These are phyloP conservation scores for Nemurella pictetii DNA, from an alignment of 2,888 invertebrate genomes.

Conservation along the genomic window DNA sequence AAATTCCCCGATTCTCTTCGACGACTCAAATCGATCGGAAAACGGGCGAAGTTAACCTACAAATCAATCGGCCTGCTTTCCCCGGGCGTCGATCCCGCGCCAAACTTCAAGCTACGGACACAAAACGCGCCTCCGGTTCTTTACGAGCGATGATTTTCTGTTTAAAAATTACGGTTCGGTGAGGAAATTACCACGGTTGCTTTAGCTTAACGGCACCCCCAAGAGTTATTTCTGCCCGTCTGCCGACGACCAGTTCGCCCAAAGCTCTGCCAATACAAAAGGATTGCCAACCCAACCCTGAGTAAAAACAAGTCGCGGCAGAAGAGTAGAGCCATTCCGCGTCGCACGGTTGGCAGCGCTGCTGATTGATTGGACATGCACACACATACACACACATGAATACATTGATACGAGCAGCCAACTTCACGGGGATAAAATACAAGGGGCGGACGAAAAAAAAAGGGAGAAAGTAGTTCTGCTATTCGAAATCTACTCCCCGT, in stretches of 20 bases:
- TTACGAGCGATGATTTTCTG: not conserved
- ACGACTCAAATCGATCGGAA: not conserved
- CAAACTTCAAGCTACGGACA: not conserved
- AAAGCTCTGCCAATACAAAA: constrained; percentile 1
- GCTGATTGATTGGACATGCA: constrained; percentile 19
- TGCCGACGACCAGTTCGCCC: not conserved
- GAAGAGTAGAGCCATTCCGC: constrained; percentile 19
- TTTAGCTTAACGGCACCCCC: not conserved
- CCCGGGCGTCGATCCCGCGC: not conserved
- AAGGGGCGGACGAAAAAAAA: not conserved
- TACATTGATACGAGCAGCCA: constrained; percentile 5
- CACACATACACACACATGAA: constrained; percentile 9
- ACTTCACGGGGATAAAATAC: constrained; percentile 1
- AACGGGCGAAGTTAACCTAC: not conserved
- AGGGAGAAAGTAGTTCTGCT: not conserved
- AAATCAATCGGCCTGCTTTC: not conserved
- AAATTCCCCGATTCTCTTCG: not conserved
- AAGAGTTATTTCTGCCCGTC: not conserved
- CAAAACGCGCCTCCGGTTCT: not conserved
- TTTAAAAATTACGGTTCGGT: not conserved
- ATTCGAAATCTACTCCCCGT: not conserved
- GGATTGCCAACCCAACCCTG: not conserved
- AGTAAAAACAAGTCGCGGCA: constrained; percentile 1
- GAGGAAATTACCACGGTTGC: no score
- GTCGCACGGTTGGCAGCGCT: constrained; percentile 24